Conservation (phyloP, 2,113 vertebrate genomes). For the Galeopterus variegatus region DNA sequence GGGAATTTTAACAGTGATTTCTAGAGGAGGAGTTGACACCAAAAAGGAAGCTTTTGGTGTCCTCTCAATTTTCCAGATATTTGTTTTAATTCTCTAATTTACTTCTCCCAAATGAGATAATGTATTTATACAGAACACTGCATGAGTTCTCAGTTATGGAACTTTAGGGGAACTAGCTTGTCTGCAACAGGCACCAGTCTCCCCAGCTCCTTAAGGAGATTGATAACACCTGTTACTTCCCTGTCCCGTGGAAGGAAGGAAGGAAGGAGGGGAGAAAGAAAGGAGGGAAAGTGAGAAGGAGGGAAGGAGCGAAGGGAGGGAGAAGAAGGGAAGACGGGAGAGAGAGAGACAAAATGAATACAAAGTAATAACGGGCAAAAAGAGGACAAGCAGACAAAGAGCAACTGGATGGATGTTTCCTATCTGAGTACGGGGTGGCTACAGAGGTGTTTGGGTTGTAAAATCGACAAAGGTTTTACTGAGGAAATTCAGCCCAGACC, state of each 20-base stretch:
- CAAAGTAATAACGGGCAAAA: background rate
- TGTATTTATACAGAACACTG: background rate
- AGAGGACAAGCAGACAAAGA: constrained; percentile 25
- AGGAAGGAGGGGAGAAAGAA: background rate
- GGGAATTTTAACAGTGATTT: background rate
- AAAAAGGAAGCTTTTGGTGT: background rate
- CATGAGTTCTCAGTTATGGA: background rate
- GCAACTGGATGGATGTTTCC: background rate
- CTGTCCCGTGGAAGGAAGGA: background rate
- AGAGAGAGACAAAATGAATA: background rate
- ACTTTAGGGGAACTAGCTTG: background rate
- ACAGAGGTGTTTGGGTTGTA: constrained; percentile 86
- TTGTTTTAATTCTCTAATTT: constrained; percentile 34
- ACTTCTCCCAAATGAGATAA: background rate
- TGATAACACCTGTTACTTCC: background rate
- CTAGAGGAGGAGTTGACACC: background rate
- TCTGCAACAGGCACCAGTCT: background rate
- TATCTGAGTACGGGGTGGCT: constrained; percentile 51
- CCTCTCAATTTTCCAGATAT: background rate
- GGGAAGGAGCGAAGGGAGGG: too few species aligned
- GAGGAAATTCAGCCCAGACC: constrained; percentile 87
- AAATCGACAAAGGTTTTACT: constrained; percentile 86
- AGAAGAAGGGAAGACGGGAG: too few species aligned
- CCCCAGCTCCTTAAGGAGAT: background rate
- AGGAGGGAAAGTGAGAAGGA: background rate